These are phyloP conservation scores for Agelas oroides DNA, from an alignment of 37 sponge, comb jelly and placozoan genomes.

Conservation along the genomic window DNA sequence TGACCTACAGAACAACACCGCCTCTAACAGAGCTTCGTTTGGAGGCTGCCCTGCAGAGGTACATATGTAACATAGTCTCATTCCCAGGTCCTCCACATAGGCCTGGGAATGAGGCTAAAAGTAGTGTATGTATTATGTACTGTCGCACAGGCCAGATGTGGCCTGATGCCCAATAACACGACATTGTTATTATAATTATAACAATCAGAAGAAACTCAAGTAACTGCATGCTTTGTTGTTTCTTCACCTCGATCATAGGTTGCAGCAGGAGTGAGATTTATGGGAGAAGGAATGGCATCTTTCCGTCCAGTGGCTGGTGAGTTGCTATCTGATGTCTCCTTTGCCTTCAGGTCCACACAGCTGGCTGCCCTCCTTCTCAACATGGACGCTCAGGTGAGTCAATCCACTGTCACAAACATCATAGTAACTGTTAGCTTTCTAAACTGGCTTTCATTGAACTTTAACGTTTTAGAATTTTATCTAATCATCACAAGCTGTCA, in stretches of 20 bases:
- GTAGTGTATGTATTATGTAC: no score
- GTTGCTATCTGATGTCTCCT: neutral
- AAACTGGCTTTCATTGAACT: no score
- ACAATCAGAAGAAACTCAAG: no score
- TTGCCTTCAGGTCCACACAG: slow-evolving; percentile 54
- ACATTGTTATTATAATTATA: no score
- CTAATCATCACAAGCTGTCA: no score
- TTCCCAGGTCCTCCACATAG: no score
- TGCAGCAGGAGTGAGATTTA: slow-evolving; percentile 57
- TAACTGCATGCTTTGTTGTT: neutral
- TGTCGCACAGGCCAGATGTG: no score
- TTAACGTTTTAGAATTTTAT: no score
- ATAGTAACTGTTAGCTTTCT: no score
- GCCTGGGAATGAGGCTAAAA: no score
- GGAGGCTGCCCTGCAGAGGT: slow-evolving; percentile 50
- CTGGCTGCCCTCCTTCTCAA: slow-evolving; percentile 43
- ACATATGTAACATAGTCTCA: neutral
- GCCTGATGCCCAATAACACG: no score
- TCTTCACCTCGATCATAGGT: neutral
- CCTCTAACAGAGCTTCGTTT: neutral
- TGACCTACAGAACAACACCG: neutral
- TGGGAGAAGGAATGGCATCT: slow-evolving; percentile 57
- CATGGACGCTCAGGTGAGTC: neutral
- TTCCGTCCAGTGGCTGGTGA: neutral
- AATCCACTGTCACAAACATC: neutral